phyloP scores from a whole-genome alignment of 2,888 invertebrate species.

The Phragmatobia fuliginosa region DNA sequence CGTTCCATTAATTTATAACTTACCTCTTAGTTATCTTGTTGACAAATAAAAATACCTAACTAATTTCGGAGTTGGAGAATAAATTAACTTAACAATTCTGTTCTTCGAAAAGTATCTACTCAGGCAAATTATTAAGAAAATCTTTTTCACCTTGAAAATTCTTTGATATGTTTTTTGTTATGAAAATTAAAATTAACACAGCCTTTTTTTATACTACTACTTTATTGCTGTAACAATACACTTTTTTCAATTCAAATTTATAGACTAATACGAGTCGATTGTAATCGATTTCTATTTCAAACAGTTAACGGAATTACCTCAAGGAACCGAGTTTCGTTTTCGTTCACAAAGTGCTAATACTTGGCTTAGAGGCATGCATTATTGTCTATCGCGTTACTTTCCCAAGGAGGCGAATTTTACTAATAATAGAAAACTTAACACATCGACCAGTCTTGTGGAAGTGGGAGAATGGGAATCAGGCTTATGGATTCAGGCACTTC shows the following conservation, averaged over 20 bases:
- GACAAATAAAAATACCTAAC: background rate
- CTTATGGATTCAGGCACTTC: too few relatives aligned
- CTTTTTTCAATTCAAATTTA: background rate
- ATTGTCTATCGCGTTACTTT: background rate
- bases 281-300: too few relatives aligned
- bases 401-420: background rate
- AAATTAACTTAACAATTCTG: background rate
- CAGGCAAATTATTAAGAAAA: background rate
- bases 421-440: background rate
- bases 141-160: background rate
- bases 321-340: background rate
- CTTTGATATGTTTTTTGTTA: background rate
- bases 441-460: too few relatives aligned
- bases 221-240: too few relatives aligned
- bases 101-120: background rate
- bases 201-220: too few relatives aligned
- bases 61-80: background rate
- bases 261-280: too few relatives aligned
- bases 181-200: too few relatives aligned
- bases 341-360: background rate
- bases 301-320: too few relatives aligned
- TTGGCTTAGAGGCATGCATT: background rate
- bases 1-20: background rate
- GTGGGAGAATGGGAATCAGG: too few relatives aligned
- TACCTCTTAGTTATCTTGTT: background rate